Evolutionary conservation across 1,140 invertebrate genomes (phyloP), one percentile per base, ranked within the genome.

Genomic region (Drosophila neocordata): DNA sequence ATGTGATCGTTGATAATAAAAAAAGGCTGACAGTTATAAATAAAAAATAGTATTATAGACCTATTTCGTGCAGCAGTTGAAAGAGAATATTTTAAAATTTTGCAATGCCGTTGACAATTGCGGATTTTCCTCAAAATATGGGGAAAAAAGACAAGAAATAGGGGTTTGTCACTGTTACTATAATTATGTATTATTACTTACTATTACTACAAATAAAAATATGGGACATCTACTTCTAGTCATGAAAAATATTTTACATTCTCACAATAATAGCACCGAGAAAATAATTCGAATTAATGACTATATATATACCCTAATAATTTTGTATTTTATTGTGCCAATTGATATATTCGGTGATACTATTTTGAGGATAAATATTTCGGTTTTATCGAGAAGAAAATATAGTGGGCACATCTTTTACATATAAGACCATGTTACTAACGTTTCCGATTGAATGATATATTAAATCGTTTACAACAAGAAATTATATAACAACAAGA

Each of bases 121-220:
- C 4, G 41, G 41, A 13, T n/a, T n/a, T n/a, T n/a, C n/a, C n/a
- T 13, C 41, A 15, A 44, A 44, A 44, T 7, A 5, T 44, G 22
- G 27, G 27, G 27, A 24, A 24, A 24, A 24, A 4, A 4, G 4
- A 24, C 24, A 24, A 24, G 27, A 6, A 31, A 31, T 31, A 6
- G 7, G 6, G 27, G 0, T 4, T 31, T 31, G 6, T 31, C 27
- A 24, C 6, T 31, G 3, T 31, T 31, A 6, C 27, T 9, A 48
- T 44, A 44, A 44, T 44, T 44, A 15, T 6, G 41, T 8, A 44
- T 4, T 44, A 7, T 44, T 13, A 24, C 27, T 31, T 6, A 31
- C 27, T 31, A 20, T 48, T 20, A 18, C 41, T 48, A 48, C 41
- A 48, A 48, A 48, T 48, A 20, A 48, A 48, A 48, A 48, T 9